phyloP scores from a whole-genome alignment of 2,113 vertebrate species.

The Tiliqua scincoides region DNA sequence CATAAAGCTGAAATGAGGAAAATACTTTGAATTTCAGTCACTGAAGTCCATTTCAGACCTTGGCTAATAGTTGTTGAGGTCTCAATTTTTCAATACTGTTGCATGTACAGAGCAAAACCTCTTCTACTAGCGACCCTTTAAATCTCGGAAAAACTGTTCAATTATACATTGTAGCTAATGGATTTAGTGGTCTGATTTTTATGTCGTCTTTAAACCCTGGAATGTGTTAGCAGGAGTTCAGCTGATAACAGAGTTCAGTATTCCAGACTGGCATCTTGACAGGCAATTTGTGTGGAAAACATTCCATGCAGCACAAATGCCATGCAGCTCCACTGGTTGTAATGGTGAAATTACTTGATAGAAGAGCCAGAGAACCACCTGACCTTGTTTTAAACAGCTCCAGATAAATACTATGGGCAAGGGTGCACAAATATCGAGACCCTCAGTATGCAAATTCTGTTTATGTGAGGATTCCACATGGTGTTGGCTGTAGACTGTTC shows the following conservation, averaged over 20 bases:
- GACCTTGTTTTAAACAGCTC: conserved; percentile 1
- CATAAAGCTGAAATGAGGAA: not conserved
- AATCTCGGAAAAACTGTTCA: not conserved
- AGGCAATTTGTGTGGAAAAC: not conserved
- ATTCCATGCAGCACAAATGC: not conserved
- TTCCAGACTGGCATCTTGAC: not conserved
- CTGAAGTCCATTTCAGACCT: not conserved
- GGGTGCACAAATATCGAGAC: not conserved
- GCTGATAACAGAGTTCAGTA: not conserved
- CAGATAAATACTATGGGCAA: not conserved
- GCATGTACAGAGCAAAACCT: not conserved
- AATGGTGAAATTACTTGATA: not conserved
- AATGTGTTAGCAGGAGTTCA: not conserved
- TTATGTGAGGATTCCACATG: not conserved
- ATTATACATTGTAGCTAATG: not conserved
- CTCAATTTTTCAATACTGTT: not conserved
- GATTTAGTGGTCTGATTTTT: not conserved
- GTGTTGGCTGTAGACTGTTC: not conserved
- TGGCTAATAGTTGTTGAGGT: not conserved
- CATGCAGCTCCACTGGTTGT: not conserved
- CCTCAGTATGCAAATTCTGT: not conserved
- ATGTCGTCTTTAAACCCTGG: not conserved
- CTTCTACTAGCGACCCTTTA: not conserved
- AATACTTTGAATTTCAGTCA: not conserved
- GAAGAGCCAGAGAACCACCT: not conserved